Evolutionary conservation across 2,888 invertebrate species (phyloP).

Genomic region (Tiliacea aurago): DNA sequence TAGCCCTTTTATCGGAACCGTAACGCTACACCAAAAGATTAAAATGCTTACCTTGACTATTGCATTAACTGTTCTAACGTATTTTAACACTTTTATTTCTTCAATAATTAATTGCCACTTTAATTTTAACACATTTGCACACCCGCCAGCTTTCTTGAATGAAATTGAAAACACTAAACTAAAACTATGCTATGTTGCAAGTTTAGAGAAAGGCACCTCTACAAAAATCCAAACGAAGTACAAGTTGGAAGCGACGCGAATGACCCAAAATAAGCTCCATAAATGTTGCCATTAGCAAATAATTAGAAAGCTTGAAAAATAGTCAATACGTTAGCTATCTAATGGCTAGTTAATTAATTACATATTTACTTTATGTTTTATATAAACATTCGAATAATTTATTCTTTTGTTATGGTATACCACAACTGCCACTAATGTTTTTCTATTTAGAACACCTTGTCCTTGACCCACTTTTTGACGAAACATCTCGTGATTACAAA

Average conservation of each 20-base stretch:
- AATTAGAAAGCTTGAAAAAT: conserved; percentile 80
- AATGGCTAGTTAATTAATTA: conserved; percentile 6
- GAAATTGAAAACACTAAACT: conserved; percentile 88
- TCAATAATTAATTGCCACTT: conserved; percentile 79
- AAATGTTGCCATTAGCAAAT: conserved; percentile 85
- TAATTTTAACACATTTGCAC: conserved; percentile 85
- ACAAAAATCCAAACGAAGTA: conserved; percentile 88
- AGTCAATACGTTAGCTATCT: conserved; percentile 14
- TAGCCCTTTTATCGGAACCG: conserved; percentile 78
- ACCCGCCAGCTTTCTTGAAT: conserved; percentile 90
- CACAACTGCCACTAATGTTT: conserved; percentile 34
- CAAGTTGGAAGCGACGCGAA: conserved; percentile 89
- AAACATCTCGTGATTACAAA: conserved; percentile 75
- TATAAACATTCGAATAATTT: neutral
- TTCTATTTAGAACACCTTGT: conserved; percentile 69
- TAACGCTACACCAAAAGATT: conserved; percentile 74
- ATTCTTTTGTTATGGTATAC: conserved; percentile 33
- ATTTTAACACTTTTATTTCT: conserved; percentile 76
- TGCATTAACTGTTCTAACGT: conserved; percentile 84
- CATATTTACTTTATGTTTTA: conserved; percentile 4
- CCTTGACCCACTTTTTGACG: conserved; percentile 81
- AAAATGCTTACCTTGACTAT: conserved; percentile 88
- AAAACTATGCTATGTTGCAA: conserved; percentile 89
- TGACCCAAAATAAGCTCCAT: conserved; percentile 91
- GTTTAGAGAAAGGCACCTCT: conserved; percentile 91